Evolutionary conservation across 2,113 vertebrate species (phyloP).

Genomic region (Accipiter virgatus): DNA sequence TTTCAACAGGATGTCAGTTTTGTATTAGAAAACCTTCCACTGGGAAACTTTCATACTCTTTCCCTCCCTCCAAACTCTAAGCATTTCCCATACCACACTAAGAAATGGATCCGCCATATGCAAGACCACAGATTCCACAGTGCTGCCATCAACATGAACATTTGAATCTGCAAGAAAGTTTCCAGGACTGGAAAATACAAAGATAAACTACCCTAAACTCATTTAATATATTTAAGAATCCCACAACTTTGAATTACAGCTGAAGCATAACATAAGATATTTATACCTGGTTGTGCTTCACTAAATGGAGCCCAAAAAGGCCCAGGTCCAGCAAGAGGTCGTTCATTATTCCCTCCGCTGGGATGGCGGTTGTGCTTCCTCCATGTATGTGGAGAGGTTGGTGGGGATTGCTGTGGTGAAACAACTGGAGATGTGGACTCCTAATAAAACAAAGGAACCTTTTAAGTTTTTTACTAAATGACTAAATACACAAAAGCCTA

Average conservation of each 20-base stretch:
- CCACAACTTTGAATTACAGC: not conserved
- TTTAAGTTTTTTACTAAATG: constrained; percentile 13
- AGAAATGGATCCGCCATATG: not conserved
- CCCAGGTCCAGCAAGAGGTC: constrained; percentile 80
- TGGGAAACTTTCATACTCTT: not conserved
- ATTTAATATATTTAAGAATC: not conserved
- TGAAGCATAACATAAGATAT: constrained; percentile 24
- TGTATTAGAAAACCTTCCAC: not conserved
- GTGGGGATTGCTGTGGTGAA: constrained; percentile 95
- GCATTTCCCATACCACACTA: not conserved
- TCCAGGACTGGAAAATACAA: not conserved
- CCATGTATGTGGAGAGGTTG: constrained; percentile 90
- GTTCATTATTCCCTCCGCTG: constrained; percentile 89
- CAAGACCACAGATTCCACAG: not conserved
- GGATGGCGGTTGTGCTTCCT: constrained; percentile 94
- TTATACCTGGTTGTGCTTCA: constrained; percentile 88
- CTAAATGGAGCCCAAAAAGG: constrained; percentile 91
- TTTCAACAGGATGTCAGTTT: not conserved
- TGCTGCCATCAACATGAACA: not conserved
- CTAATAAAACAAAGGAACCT: constrained; percentile 73
- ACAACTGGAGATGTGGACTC: constrained; percentile 94
- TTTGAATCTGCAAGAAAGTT: not conserved
- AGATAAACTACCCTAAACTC: not conserved
- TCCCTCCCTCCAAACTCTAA: not conserved
- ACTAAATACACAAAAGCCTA: constrained; percentile 11